phyloP scores from a whole-genome alignment of 2,797 vertebrate species.

The Diglossa cyanea region DNA sequence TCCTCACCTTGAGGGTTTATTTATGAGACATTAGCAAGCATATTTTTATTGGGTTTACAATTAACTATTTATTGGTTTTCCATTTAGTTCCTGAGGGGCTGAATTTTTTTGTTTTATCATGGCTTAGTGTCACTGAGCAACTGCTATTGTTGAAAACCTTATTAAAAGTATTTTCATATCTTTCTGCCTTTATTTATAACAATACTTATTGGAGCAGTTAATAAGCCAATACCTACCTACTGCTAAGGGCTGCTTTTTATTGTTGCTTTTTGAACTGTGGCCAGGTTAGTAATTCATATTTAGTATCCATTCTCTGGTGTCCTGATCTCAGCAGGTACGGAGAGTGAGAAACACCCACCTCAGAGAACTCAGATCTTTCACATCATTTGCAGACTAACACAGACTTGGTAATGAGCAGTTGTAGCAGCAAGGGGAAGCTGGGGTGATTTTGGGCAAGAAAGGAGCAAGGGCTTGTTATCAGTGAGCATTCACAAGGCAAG shows the following conservation, averaged over 20 bases:
- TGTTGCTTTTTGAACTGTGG: not conserved
- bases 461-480: not conserved
- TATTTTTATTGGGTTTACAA: not conserved
- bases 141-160: not conserved
- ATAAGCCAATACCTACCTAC: not conserved
- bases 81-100: not conserved
- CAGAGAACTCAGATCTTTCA: not conserved
- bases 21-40: not conserved
- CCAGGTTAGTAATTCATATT: not conserved
- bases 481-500: not conserved
- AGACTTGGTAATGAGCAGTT: not conserved
- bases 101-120: not conserved
- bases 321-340: not conserved
- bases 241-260: not conserved
- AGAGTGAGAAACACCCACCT: not conserved
- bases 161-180: not conserved
- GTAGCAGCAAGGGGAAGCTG: not conserved
- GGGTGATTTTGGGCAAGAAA: not conserved
- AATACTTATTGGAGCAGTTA: not conserved
- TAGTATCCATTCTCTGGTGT: not conserved
- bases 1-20: not conserved
- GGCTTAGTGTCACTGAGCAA: not conserved
- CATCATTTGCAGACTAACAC: not conserved
- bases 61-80: not conserved
- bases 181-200: not conserved